Evolutionary conservation across 1,140 invertebrate genomes (phyloP), one percentile per base, ranked within the genome.

Genomic region (Drosophila insularis): DNA sequence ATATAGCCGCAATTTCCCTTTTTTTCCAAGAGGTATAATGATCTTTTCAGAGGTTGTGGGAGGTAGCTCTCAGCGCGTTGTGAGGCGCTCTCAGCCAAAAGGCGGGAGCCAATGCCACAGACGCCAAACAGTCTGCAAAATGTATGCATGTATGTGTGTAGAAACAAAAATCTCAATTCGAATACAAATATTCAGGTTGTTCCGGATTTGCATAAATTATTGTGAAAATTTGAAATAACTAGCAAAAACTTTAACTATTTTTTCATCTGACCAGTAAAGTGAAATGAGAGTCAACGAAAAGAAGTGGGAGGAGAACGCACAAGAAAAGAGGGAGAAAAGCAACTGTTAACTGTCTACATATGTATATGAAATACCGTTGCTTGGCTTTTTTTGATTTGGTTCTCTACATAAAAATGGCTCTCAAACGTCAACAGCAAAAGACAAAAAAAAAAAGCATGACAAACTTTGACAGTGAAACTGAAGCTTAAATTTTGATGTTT

Each of bases 291-390:
- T 61, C 56, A 13, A 11, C 3, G 43, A 21, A 27, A 27, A 50
- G 43, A 50, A 50, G 43, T 50, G 13, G 71, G 50, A 67, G 63
- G 63, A 39, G 37, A 56, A 56, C 14, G 46, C 4, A 5, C 27
- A n/a, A 8, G 21, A 61, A 68, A 58, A 67, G 58, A 61, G 21
- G 68, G 21, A 66, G 50, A 63, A 46, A 54, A n/a, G 64, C 50
- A 40, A 40, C 39, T 76, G 35, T 60, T 40, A 27, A 37, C 62
- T 46, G 55, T 55, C 75, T 75, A 27, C 27, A 27, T 27, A 27
- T 27, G 27, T 27, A 68, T 75, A 87, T 87, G 67, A 54, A 75
- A 69, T 79, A 87, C 82, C 82, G 82, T 89, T 79, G 65, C 55
- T 56, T 79, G 72, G 54, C 84, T 86, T 78, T 72, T 76, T 71